A percentile compares a stretch with the other conserved stretches of the same genome.
phyloP scores from a whole-genome alignment of 2,113 vertebrate genomes.

The Salvelinus namaycush region DNA sequence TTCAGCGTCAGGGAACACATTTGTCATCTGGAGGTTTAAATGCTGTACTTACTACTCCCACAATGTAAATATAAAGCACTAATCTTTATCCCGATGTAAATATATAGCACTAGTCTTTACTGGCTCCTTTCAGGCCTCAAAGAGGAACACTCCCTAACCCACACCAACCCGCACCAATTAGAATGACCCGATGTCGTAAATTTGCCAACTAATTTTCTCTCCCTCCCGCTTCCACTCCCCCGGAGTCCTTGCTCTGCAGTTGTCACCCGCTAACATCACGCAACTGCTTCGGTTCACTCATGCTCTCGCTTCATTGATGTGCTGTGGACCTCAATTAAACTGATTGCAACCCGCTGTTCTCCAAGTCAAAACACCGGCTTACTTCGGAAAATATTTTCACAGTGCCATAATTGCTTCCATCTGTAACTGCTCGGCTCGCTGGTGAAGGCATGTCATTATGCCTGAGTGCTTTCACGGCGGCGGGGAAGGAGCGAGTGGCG shows the following conservation, averaged over 20 bases:
- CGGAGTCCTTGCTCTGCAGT: conserved; percentile 9
- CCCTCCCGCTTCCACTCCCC: not conserved
- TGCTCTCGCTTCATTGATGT: conserved; percentile 50
- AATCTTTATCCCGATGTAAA: conserved; percentile 33
- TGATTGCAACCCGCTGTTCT: conserved; percentile 70
- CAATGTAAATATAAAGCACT: conserved; percentile 18
- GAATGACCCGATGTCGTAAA: conserved; percentile 44
- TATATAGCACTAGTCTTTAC: conserved; percentile 46
- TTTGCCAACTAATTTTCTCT: conserved; percentile 47
- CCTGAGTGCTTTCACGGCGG: conserved; percentile 60
- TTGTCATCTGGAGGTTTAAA: conserved; percentile 42
- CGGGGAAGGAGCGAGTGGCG: conserved; percentile 30
- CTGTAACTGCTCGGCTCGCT: conserved; percentile 64
- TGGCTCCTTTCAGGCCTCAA: conserved; percentile 20
- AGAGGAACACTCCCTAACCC: conserved; percentile 42
- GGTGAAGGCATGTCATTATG: conserved; percentile 60
- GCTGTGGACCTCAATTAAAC: conserved; percentile 68
- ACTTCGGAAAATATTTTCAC: conserved; percentile 75
- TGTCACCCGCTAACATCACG: conserved; percentile 31
- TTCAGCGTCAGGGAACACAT: conserved; percentile 48
- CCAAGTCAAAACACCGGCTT: conserved; percentile 70
- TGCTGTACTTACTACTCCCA: conserved; percentile 14
- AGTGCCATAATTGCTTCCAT: conserved; percentile 75
- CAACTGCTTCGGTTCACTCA: conserved; percentile 44
- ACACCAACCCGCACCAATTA: conserved; percentile 49